These are phyloP conservation scores for Sphenopsis melanotis DNA, from an alignment of 2,797 vertebrate genomes.

Conservation along the genomic window DNA sequence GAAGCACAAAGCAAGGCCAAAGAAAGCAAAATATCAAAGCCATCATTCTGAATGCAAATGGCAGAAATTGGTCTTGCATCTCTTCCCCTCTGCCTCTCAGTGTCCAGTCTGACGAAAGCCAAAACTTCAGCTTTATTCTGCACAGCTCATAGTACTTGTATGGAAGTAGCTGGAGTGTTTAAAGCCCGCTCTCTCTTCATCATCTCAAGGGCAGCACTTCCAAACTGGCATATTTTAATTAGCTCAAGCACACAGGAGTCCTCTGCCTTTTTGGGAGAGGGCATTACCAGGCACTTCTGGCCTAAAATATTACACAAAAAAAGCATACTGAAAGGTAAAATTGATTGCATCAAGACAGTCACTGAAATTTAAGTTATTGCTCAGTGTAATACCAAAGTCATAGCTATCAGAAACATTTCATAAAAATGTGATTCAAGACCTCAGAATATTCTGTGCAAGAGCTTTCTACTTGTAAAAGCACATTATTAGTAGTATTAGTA, in stretches of 20 bases:
- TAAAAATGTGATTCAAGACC: background rate
- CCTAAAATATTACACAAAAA: background rate
- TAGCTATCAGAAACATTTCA: background rate
- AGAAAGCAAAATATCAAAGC: background rate
- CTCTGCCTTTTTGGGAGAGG: background rate
- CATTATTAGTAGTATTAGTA: background rate
- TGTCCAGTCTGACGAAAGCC: background rate
- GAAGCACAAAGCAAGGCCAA: background rate
- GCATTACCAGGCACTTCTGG: background rate
- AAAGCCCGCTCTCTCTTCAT: background rate
- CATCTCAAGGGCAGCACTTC: background rate
- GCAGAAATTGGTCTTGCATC: background rate
- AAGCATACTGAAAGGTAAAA: background rate
- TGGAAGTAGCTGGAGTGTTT: background rate
- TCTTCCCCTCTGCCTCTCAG: background rate
- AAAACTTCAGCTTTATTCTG: background rate
- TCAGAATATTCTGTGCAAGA: background rate
- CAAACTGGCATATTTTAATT: background rate
- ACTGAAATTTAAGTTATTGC: background rate
- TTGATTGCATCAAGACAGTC: background rate
- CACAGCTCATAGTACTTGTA: background rate
- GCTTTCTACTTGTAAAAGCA: background rate
- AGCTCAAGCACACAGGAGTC: background rate
- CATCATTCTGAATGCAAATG: background rate
- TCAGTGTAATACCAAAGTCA: background rate